Conservation (phyloP, 2,888 invertebrate species). For the Eupithecia dodoneata region DNA sequence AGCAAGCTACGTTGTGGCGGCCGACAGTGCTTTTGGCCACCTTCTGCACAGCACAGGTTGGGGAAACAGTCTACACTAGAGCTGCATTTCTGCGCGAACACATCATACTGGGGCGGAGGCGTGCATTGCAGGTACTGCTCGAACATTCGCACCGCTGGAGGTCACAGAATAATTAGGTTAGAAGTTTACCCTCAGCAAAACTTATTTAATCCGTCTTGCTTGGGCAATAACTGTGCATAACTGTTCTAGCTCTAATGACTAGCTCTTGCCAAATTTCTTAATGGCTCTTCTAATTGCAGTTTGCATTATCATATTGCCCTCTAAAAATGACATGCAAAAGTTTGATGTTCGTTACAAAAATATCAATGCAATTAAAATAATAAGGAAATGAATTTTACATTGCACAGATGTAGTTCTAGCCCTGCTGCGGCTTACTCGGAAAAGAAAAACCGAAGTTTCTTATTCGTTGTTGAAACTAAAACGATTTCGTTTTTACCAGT, state of each 20-base stretch:
- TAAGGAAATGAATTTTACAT: too few species aligned
- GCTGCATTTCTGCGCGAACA: constrained; percentile 88
- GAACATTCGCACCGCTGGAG: constrained; percentile 78
- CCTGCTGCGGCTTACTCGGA: too few species aligned
- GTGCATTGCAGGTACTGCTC: constrained; percentile 90
- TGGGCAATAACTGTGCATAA: background rate
- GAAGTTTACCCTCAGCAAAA: background rate
- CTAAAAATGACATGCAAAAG: background rate
- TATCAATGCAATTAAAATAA: too few species aligned
- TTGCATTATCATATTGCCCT: background rate
- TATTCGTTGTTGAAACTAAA: too few species aligned
- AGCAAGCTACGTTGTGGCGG: constrained; percentile 89
- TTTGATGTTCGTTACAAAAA: background rate
- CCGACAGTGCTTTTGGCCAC: constrained; percentile 88
- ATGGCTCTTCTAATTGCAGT: background rate
- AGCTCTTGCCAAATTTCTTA: background rate
- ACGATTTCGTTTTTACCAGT: too few species aligned
- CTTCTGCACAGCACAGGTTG: constrained; percentile 91
- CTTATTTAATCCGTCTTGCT: background rate
- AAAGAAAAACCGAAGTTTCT: too few species aligned
- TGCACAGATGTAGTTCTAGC: too few species aligned
- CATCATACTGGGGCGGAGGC: constrained; percentile 87
- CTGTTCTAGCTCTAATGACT: background rate
- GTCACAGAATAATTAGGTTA: background rate
- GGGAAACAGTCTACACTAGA: constrained; percentile 91